Percentiles rank a stretch among this genome's conserved stretches.
Evolutionary conservation across 2,888 invertebrate species (phyloP).

Genomic region (Drosophila pseudotakahashii): DNA sequence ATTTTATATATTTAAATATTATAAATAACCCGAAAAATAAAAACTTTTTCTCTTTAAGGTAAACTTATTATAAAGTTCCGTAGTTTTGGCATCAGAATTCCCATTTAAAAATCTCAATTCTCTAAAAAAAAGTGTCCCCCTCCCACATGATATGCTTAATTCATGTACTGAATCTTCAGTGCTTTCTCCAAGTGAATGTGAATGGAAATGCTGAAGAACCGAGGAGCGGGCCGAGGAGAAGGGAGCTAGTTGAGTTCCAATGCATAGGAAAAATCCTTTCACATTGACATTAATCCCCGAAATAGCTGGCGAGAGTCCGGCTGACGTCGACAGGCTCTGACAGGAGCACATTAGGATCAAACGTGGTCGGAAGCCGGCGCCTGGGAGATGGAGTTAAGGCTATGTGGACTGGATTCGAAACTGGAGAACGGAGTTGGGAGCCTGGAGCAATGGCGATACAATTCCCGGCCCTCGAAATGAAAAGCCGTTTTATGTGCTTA

Average conservation of each 20-base stretch:
- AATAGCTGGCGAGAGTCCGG: slow-evolving; percentile 65
- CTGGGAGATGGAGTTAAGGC: slow-evolving; percentile 11
- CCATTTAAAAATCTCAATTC: no score
- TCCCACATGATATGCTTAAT: not conserved
- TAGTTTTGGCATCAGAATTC: no score
- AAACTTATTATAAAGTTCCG: no score
- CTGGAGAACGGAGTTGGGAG: not conserved
- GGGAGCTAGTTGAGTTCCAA: slow-evolving; percentile 17
- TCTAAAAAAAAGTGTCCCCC: no score
- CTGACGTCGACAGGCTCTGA: slow-evolving; percentile 70
- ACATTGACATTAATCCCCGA: slow-evolving; percentile 76
- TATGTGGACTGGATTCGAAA: not conserved
- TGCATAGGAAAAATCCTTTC: slow-evolving; percentile 63
- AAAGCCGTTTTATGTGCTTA: slow-evolving; percentile 56
- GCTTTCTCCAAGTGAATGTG: slow-evolving; percentile 1
- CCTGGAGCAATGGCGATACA: slow-evolving; percentile 34
- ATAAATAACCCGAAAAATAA: no score
- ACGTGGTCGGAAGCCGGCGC: slow-evolving; percentile 20
- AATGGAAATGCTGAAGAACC: slow-evolving; percentile 2
- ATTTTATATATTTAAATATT: no score
- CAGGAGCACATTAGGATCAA: slow-evolving; percentile 75
- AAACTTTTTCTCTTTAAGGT: no score
- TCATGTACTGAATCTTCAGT: not conserved
- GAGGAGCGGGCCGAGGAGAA: not conserved
- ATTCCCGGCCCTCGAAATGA: slow-evolving; percentile 37